Conservation (phyloP, 2,797 vertebrate genomes). For the Melopsittacus undulatus region DNA sequence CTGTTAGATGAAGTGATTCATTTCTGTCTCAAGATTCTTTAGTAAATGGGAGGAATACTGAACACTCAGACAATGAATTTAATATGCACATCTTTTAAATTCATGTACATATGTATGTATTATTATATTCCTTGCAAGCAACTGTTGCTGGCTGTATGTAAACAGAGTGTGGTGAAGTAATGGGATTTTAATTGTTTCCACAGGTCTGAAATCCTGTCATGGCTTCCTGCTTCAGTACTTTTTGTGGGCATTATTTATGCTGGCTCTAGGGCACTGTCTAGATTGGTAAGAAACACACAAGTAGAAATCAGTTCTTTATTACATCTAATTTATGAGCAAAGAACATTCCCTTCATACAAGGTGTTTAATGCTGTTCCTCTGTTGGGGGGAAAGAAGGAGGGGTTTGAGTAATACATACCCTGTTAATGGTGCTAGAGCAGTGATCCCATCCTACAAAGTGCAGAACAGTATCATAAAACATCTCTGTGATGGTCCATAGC, state of each 20-base stretch:
- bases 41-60: neutral
- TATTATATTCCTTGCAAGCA: neutral
- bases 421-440: neutral
- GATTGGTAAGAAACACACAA: constrained; percentile 80
- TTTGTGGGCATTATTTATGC: constrained; percentile 96
- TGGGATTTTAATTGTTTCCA: constrained; percentile 31
- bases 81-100: neutral
- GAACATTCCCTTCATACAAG: neutral
- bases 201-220: constrained; percentile 85
- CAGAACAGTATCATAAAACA: neutral
- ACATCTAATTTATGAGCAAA: neutral
- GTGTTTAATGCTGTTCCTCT: neutral
- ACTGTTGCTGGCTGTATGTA: neutral
- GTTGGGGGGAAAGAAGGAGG: neutral
- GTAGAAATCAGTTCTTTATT: neutral
- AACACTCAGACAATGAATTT: neutral
- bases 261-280: constrained; percentile 91
- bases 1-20: neutral
- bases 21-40: neutral
- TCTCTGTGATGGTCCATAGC: neutral
- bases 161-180: neutral
- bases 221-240: constrained; percentile 89
- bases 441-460: neutral
- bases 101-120: neutral
- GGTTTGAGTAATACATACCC: neutral